Base-by-base conservation (phyloP, 2,888 invertebrate genomes). In the Danaus chrysippus region DNA sequence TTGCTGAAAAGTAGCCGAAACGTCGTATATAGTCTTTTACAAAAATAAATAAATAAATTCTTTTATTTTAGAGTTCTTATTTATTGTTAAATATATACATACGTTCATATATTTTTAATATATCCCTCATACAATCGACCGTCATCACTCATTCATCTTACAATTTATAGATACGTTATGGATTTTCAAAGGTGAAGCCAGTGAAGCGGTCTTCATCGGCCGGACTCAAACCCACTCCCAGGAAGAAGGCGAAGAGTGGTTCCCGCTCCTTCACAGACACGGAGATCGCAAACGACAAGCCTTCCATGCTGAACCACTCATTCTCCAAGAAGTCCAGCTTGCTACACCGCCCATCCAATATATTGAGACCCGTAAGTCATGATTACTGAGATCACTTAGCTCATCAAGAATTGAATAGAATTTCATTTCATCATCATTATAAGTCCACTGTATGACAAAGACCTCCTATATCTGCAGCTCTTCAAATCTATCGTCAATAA, bases 261-360 rank as follows among this genome's bases (percentile, higher is more conserved):
- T 79, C 85, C 1, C 81, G 85, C 62, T 84, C 90, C 0, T 84
- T 75, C 81, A 84, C 86, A 10, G 91, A 92, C 73, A 71, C 84
- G 1, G 88, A 88, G 54, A 77, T 88, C 68, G 79, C 86, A 56
- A 84, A 87, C 73, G 92, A 93, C 72, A 89, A 88, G 80, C 92
- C 93, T 0, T 89, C 93, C 0, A 91, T 93, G 81, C 81, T 93
- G 76, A 92, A 93, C 71, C 91, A 90, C 67, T 91, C 91, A 9
- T 92, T 91, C 83, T 86, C 87, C 63, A 92, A 91, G 83, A 87
- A 91, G 70, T 90, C 92, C 62, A 92, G 91, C 63, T 72, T 95
- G 71, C 85, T 95, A 70, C 93, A 95, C 73, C 92, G 95, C 68
- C 95, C 95, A 0, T 92, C 94, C 10, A 93, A 93, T 73, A 92